Conservation (phyloP, 1,140 invertebrate genomes). For the Caerostris darwini region DNA sequence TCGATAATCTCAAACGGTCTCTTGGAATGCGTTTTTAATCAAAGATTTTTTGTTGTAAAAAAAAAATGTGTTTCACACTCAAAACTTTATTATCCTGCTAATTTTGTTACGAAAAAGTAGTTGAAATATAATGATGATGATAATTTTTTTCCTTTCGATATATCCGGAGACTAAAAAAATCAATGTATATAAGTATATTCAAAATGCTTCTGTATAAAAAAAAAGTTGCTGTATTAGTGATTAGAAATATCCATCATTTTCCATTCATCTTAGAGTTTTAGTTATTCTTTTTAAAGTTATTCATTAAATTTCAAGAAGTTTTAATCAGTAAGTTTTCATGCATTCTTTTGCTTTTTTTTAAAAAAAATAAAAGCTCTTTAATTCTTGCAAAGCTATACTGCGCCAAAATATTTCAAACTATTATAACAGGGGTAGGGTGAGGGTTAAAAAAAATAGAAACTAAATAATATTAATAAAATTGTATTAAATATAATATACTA, state of each 20-base stretch:
- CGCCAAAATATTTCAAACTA: no score
- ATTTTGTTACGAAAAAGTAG: no score
- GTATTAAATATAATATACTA: no score
- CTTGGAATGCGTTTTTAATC: neutral
- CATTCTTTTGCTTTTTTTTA: constrained; percentile 10
- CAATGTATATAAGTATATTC: constrained; percentile 60
- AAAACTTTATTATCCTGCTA: neutral
- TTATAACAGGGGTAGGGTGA: no score
- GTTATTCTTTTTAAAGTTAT: neutral
- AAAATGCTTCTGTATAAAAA: constrained; percentile 56
- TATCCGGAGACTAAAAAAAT: neutral
- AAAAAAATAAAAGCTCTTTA: neutral
- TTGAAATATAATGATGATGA: no score
- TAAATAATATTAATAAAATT: no score
- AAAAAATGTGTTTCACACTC: neutral
- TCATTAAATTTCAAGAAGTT: neutral
- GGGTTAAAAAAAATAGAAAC: no score
- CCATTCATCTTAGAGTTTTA: constrained; percentile 17
- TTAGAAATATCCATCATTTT: constrained; percentile 37
- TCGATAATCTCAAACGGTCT: neutral
- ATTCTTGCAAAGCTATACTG: no score
- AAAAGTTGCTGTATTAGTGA: constrained; percentile 44
- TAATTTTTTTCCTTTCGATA: constrained; percentile 23
- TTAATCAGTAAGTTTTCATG: constrained; percentile 13
- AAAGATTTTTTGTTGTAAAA: neutral